Percentiles rank a stretch among this genome's conserved stretches.
phyloP scores from a whole-genome alignment of 2,797 vertebrate species.

The Semaprochilodus insignis region DNA sequence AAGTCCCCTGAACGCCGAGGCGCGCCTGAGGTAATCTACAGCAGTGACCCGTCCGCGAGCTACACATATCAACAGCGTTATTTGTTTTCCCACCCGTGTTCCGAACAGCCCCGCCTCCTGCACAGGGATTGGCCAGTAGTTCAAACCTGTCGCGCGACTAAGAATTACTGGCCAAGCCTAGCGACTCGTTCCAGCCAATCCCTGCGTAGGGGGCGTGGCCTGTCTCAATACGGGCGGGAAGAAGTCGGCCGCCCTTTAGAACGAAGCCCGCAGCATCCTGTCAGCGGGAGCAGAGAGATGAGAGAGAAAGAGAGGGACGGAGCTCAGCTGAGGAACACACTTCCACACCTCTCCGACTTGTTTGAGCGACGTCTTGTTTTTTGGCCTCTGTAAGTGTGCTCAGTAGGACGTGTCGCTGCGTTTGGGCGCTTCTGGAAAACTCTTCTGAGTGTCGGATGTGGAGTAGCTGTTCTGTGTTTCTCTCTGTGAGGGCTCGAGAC shows the following conservation, averaged over 20 bases:
- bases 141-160: background rate
- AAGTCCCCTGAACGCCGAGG: background rate
- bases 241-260: background rate
- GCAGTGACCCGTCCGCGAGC: background rate
- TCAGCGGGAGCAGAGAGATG: slow-evolving; percentile 11
- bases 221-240: background rate
- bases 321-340: background rate
- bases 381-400: background rate
- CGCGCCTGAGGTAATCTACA: background rate
- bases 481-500: background rate
- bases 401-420: background rate
- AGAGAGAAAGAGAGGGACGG: background rate
- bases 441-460: background rate
- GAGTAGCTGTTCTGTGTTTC: background rate
- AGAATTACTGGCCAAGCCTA: background rate
- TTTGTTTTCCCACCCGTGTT: background rate
- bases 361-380: background rate
- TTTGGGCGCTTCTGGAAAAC: background rate
- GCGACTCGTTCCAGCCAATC: background rate
- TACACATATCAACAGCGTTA: background rate
- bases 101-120: background rate
- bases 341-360: background rate
- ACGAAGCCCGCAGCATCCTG: slow-evolving; percentile 16
- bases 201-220: background rate
- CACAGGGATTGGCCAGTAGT: background rate